Base-by-base conservation (phyloP, 1,140 invertebrate genomes). In the Listronotus bonariensis region DNA sequence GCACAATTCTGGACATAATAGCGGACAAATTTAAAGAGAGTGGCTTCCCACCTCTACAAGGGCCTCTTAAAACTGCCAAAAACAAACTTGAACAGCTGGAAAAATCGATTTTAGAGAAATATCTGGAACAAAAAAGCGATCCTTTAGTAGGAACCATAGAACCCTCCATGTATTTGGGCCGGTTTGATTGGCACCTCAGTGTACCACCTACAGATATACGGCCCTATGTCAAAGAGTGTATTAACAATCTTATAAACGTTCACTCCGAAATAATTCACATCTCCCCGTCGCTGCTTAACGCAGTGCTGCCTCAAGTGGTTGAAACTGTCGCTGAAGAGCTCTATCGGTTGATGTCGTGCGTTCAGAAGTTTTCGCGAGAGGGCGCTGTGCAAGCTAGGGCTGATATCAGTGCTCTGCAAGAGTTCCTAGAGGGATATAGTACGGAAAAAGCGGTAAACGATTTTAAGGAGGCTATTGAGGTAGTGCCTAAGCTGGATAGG, bases 61-160 rank as follows among this genome's bases (percentile, higher is more conserved):
- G 86, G 60, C 82, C 86, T 0, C 73, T 90, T 14, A 80, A 84
- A 67, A 80, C 82, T 8, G 82, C 85, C 0, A 82, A 82, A 61
- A 80, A 79, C 18, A 83, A 84, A 14, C 80, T 92, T 0, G 84
- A 85, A 63, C 83, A 82, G 26, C 76, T 92, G 38, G 89, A 91
- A 71, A 84, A 82, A n/a, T 85, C 84, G 6, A 86, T 93, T 49
- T 80, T 90, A 9, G 89, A 92, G 68, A 88, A 87, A 0, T 98
- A 97, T 77, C 84, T 97, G 46, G 95, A 98, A 78, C 88, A 92
- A 68, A 96, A 97, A 77, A 90, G 92, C 49, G 95, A 97, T 81
- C 93, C 94, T 4, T 80, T 97, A 0, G 91, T 97, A 18, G 95
- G 95, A 15, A 93, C 91, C 12, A 95, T 98, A 66, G 95, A 98